Evolutionary conservation across 2,888 invertebrate genomes (phyloP), one percentile per base, ranked within the genome.

Genomic region (Bellardia pandia): DNA sequence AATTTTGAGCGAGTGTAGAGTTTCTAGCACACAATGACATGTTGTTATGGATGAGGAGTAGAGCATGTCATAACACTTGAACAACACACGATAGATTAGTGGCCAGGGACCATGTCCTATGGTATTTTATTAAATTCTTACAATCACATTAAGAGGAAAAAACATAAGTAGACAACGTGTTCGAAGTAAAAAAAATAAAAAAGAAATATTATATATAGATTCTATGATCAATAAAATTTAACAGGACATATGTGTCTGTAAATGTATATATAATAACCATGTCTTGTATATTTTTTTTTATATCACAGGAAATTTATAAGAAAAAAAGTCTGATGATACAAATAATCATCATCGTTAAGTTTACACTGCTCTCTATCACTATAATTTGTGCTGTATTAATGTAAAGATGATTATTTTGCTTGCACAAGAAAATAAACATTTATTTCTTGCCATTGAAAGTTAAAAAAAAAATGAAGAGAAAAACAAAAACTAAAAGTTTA

Each of bases 281-380:
- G 37, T 40, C 51, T 64, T 66, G 2, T 42, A 45, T 9, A 23
- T 71, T 37, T 56, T 45, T 23, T 45, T 60, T 40, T 71, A 11
- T 45, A 40, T 53, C 37, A 6, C 3, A 42, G 14, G 30, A 53
- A 64, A 30, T 42, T 71, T 40, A 40, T 40, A 33, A 58, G 33
- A 66, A 42, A 40, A 48, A 48, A 68, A 45, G 42, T 42, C 40
- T 68, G 56, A 74, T 78, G 74, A 56, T 68, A 75, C 13, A 82
- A 48, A 71, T 86, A 80, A 86, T 84, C 72, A 76, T 82, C 62
- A 80, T 42, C 51, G 42, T 77, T 84, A 71, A 80, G 77, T 66
- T 80, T 64, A 75, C 45, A 62, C 40, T 71, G 48, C 75, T 85
- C 69, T 75, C 77, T 86, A 76, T 77, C 72, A 76, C 53, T 66